phyloP scores from a whole-genome alignment of 2,797 vertebrate species.

The Sebastes wilsoni region DNA sequence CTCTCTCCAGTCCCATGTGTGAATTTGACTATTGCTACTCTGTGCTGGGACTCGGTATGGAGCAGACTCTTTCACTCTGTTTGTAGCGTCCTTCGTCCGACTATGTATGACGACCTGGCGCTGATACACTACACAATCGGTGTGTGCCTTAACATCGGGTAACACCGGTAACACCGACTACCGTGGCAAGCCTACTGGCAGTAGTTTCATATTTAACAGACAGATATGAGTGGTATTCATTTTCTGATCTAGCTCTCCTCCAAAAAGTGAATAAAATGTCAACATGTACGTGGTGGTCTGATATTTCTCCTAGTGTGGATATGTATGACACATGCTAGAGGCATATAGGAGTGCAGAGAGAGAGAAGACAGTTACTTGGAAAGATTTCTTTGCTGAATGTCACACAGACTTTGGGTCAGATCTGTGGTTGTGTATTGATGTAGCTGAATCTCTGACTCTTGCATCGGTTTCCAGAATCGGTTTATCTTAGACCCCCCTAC shows the following conservation, averaged over 20 bases:
- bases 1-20: too few species aligned
- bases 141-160: too few species aligned
- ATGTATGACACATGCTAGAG: not conserved
- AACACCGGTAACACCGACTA: too few species aligned
- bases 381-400: not conserved
- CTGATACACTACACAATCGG: too few species aligned
- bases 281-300: not conserved
- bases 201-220: not conserved
- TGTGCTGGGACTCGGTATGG: fast-evolving
- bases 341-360: not conserved
- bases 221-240: not conserved
- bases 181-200: not conserved
- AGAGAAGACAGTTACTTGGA: not conserved
- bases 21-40: too few species aligned
- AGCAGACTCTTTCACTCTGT: too few species aligned
- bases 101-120: too few species aligned
- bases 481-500: not conserved
- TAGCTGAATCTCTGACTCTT: not conserved
- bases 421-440: not conserved
- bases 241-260: not conserved
- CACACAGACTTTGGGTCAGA: not conserved
- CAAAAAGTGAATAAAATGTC: not conserved
- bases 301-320: not conserved
- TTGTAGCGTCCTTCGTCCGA: too few species aligned
- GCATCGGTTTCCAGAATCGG: not conserved